Percentiles rank a stretch among this genome's conserved stretches.
These are phyloP conservation scores for Caenorhabditis sp. DNA, from an alignment of 2,888 invertebrate genomes.

Conservation along the genomic window DNA sequence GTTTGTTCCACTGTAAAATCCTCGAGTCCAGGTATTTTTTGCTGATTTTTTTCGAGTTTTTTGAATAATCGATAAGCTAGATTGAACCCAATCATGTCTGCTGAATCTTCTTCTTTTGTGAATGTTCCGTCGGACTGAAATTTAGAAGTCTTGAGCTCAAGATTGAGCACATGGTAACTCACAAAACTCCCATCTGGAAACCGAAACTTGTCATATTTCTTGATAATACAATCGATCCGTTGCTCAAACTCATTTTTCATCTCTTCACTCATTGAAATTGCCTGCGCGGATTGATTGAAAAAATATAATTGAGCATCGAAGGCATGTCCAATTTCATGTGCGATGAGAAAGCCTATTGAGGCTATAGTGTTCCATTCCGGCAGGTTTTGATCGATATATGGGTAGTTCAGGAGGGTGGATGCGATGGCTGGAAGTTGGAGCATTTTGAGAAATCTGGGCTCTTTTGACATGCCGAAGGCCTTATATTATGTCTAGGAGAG, in stretches of 20 bases:
- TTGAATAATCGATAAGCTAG: conserved; percentile 8
- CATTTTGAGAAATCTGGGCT: too few relatives aligned
- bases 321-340: conserved; percentile 25
- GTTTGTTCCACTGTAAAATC: neutral
- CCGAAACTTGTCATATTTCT: neutral
- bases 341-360: conserved; percentile 3
- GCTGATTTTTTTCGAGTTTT: neutral
- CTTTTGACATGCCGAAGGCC: too few relatives aligned
- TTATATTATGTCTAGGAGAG: too few relatives aligned
- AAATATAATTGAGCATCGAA: conserved; percentile 14
- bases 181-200: neutral
- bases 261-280: neutral
- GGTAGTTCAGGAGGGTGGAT: neutral
- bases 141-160: neutral
- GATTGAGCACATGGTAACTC: neutral
- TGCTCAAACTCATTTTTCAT: neutral
- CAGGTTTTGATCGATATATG: conserved; percentile 7
- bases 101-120: conserved; percentile 3
- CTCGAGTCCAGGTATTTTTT: conserved; percentile 9
- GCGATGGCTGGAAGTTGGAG: neutral
- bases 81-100: conserved; percentile 8
- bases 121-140: conserved; percentile 22
- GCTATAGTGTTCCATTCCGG: conserved; percentile 10
- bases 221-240: neutral
- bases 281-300: neutral